phyloP scores from a whole-genome alignment of 2,797 vertebrate genomes.

The Threskiornis aethiopicus region DNA sequence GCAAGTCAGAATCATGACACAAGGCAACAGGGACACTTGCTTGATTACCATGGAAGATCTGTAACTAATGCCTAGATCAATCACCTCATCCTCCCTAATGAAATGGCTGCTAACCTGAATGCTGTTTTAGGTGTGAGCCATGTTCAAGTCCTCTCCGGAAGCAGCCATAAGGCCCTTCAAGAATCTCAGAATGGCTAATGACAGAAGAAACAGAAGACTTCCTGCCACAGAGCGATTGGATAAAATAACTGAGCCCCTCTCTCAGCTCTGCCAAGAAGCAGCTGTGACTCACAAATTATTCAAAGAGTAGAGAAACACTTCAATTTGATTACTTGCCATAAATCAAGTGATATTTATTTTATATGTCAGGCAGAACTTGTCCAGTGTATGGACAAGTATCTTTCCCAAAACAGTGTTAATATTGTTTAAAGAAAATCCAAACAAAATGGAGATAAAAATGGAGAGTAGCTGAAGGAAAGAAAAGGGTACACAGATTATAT shows the following conservation, averaged over 20 bases:
- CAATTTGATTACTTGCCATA: background rate
- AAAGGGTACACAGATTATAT: background rate
- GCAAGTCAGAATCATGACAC: background rate
- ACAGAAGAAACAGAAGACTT: background rate
- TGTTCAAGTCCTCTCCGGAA: background rate
- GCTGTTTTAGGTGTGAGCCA: background rate
- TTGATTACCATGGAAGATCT: background rate
- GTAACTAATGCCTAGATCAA: background rate
- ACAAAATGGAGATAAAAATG: background rate
- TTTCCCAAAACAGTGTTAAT: background rate
- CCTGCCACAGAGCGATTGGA: background rate
- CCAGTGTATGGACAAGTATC: background rate
- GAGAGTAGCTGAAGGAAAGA: background rate
- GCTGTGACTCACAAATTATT: background rate
- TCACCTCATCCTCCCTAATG: background rate
- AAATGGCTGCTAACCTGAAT: background rate
- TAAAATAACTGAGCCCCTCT: background rate
- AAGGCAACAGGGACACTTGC: background rate
- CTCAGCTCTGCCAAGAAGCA: background rate
- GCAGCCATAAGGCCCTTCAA: background rate
- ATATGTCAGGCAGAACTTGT: background rate
- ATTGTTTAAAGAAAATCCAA: background rate
- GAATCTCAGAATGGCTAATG: background rate
- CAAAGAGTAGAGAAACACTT: background rate
- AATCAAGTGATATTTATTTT: background rate